Evolutionary conservation across 2,113 vertebrate genomes (phyloP).

Genomic region (Melanotaenia duboulayi): DNA sequence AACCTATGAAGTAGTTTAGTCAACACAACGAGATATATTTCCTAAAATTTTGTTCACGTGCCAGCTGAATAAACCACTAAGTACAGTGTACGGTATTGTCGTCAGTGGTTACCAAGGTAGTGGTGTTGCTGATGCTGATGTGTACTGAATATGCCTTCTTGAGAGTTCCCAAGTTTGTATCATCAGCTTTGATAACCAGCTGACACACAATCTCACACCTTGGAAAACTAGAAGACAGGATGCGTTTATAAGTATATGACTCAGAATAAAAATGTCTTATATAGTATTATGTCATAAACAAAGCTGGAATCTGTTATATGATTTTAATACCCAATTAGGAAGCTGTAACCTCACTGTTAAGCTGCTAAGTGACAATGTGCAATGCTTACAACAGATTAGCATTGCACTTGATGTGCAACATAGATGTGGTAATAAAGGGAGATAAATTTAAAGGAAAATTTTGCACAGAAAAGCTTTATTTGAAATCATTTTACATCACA

Average conservation of each 20-base stretch:
- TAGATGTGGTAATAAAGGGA: background rate
- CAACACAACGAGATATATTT: background rate
- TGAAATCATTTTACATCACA: background rate
- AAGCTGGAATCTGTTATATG: background rate
- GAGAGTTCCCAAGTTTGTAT: background rate
- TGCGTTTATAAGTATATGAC: background rate
- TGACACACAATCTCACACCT: constrained; percentile 3
- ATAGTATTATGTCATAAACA: background rate
- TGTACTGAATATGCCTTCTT: background rate
- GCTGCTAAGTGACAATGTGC: background rate
- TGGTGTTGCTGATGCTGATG: background rate
- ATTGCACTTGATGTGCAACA: background rate
- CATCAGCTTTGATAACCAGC: background rate
- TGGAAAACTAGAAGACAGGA: constrained; percentile 7
- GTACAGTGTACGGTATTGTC: background rate
- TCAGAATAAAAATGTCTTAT: background rate
- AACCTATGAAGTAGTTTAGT: background rate
- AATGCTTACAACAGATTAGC: too few species aligned
- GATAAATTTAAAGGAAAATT: background rate
- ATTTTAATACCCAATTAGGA: background rate
- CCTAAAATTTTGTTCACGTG: background rate
- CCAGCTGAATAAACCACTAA: background rate
- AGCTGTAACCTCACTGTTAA: background rate
- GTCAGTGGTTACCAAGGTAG: too few species aligned
- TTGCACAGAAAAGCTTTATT: background rate